Percentiles rank a stretch among this genome's conserved stretches.
Conservation (phyloP, 53 echinoderm and acorn worm genomes). For the Antedon mediterranea region DNA sequence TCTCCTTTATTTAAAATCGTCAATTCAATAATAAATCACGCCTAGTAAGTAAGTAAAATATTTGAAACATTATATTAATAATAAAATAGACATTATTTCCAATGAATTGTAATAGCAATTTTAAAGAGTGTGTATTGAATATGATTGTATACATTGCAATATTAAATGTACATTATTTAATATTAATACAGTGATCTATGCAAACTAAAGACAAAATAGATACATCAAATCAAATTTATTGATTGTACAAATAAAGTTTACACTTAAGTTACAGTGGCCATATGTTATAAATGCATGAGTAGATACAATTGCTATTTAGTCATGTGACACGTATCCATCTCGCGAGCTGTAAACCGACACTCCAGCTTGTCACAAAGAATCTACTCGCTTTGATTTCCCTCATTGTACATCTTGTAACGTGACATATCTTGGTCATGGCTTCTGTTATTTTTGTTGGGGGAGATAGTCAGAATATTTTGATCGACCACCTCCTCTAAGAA, state of each 20-base stretch:
- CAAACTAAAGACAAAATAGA: not conserved
- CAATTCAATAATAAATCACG: too few relatives aligned
- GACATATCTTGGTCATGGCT: too few relatives aligned
- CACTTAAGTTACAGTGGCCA: not conserved
- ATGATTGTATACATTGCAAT: too few relatives aligned
- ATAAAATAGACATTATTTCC: too few relatives aligned
- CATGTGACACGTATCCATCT: not conserved
- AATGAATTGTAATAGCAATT: too few relatives aligned
- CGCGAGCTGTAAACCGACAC: not conserved
- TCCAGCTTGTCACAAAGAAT: not conserved
- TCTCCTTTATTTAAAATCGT: too few relatives aligned
- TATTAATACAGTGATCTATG: not conserved
- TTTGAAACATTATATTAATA: too few relatives aligned
- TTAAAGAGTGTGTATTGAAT: too few relatives aligned
- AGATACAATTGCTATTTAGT: not conserved
- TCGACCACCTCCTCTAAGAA: not conserved
- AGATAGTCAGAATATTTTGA: not conserved
- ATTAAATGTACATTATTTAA: too few relatives aligned
- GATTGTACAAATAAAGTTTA: not conserved
- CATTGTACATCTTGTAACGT: not conserved
- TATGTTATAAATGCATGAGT: not conserved
- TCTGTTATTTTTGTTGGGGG: too few relatives aligned
- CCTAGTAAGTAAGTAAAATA: too few relatives aligned
- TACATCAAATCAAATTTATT: not conserved
- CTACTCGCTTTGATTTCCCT: not conserved